Percentiles rank a stretch among this genome's conserved stretches.
Evolutionary conservation across 1,140 invertebrate genomes (phyloP).

Genomic region (Anagrus nilaparvatae): DNA sequence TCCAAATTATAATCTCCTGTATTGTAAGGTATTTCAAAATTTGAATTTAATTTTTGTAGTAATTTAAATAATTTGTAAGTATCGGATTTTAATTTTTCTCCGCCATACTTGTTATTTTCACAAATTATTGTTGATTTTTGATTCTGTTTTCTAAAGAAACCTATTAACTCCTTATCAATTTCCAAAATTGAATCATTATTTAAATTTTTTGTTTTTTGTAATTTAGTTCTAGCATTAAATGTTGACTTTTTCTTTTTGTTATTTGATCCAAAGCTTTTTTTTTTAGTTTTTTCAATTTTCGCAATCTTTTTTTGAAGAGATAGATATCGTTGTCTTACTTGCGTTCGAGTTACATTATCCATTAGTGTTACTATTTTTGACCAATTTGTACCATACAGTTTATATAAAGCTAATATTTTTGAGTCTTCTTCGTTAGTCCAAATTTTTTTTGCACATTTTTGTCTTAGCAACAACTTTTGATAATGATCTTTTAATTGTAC

Average conservation of each 20-base stretch:
- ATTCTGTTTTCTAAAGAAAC: constrained; percentile 12
- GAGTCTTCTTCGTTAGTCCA: constrained; percentile 42
- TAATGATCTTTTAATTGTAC: constrained; percentile 46
- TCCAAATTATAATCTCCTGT: constrained; percentile 15
- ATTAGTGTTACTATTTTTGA: constrained; percentile 34
- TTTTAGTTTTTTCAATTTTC: neutral
- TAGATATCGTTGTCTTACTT: constrained; percentile 39
- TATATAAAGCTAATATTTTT: constrained; percentile 33
- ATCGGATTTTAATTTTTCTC: constrained; percentile 10
- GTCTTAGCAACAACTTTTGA: constrained; percentile 33
- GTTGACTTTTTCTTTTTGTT: no score
- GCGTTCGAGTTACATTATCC: constrained; percentile 37
- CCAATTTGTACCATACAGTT: constrained; percentile 37
- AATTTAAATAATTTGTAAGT: constrained; percentile 23
- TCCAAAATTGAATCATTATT: no score
- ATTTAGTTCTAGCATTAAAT: no score
- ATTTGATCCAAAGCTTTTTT: neutral
- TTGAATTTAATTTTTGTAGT: constrained; percentile 22
- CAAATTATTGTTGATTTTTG: constrained; percentile 1
- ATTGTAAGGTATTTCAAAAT: constrained; percentile 21
- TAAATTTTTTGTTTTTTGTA: no score
- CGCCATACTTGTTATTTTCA: constrained; percentile 9
- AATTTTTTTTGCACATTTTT: constrained; percentile 20
- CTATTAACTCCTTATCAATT: constrained; percentile 11
- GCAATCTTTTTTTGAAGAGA: constrained; percentile 26